Conservation (phyloP, 2,113 vertebrate genomes). For the Etia nguti region DNA sequence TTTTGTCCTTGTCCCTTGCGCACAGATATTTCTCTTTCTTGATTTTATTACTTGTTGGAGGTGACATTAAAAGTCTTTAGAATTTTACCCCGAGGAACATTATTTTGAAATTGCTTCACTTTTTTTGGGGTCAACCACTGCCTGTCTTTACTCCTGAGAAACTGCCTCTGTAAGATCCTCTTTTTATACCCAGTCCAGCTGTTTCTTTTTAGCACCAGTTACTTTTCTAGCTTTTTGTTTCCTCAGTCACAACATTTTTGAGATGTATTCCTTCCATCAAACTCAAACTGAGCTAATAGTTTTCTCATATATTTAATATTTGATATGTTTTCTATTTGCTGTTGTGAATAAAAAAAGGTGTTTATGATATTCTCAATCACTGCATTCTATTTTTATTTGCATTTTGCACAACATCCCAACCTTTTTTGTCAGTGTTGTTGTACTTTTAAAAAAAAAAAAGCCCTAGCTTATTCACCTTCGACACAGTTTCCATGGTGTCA, state of each 20-base stretch:
- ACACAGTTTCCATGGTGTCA: background rate
- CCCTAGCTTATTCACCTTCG: background rate
- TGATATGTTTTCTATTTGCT: background rate
- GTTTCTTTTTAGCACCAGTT: background rate
- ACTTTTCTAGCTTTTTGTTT: background rate
- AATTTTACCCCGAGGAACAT: accelerated
- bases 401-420: background rate
- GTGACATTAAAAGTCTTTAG: background rate
- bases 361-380: background rate
- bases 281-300: background rate
- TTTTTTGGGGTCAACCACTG: background rate
- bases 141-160: background rate
- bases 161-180: too few species aligned
- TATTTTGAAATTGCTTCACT: background rate
- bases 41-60: background rate
- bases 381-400: background rate
- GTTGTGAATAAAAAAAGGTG: background rate
- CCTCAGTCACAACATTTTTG: background rate
- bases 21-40: background rate
- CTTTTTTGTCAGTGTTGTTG: background rate
- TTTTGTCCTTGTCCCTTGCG: background rate
- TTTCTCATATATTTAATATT: background rate
- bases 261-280: background rate
- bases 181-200: background rate
- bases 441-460: background rate